Percentiles rank a stretch among this genome's conserved stretches.
These are phyloP conservation scores for Ciona savignyi DNA, from an alignment of 23 tunicate species.

Conservation along the genomic window DNA sequence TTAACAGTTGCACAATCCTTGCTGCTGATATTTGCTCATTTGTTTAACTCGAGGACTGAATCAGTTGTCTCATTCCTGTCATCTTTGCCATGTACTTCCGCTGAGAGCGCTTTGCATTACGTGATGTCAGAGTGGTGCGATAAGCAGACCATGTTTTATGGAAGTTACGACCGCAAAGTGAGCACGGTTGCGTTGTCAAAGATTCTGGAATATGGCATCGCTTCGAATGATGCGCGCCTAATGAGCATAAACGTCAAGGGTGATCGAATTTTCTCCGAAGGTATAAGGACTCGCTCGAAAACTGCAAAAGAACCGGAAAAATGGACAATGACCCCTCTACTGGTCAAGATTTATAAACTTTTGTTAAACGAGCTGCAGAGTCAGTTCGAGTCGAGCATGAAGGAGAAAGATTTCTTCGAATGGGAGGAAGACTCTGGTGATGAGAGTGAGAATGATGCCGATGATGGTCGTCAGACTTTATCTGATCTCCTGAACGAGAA, in stretches of 20 bases:
- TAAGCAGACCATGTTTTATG: slow-evolving; percentile 64
- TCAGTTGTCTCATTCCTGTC: slow-evolving; percentile 49
- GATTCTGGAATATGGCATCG: slow-evolving; percentile 44
- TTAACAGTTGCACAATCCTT: slow-evolving; percentile 70
- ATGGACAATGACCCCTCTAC: slow-evolving; percentile 68
- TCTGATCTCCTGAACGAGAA: slow-evolving; percentile 48
- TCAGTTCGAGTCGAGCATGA: slow-evolving; percentile 24
- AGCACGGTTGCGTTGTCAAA: slow-evolving; percentile 55
- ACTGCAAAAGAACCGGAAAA: slow-evolving; percentile 74
- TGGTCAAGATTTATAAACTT: slow-evolving; percentile 60
- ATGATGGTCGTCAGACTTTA: slow-evolving; percentile 34
- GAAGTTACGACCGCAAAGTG: slow-evolving; percentile 70
- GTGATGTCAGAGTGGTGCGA: slow-evolving; percentile 93
- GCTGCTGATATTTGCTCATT: slow-evolving; percentile 66
- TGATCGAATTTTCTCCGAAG: slow-evolving; percentile 57
- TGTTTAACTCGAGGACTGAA: slow-evolving; percentile 35
- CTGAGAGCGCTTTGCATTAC: slow-evolving; percentile 61
- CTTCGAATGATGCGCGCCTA: slow-evolving; percentile 39
- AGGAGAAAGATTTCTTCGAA: slow-evolving; percentile 44
- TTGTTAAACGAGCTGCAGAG: slow-evolving; percentile 37
- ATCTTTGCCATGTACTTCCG: slow-evolving; percentile 61
- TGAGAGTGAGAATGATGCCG: slow-evolving; percentile 45
- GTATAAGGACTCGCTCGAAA: slow-evolving; percentile 58
- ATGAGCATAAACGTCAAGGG: slow-evolving; percentile 55
- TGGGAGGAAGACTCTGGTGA: slow-evolving; percentile 52